Evolutionary conservation across 2,797 vertebrate genomes (phyloP).

Genomic region (Sphaeramia orbicularis): DNA sequence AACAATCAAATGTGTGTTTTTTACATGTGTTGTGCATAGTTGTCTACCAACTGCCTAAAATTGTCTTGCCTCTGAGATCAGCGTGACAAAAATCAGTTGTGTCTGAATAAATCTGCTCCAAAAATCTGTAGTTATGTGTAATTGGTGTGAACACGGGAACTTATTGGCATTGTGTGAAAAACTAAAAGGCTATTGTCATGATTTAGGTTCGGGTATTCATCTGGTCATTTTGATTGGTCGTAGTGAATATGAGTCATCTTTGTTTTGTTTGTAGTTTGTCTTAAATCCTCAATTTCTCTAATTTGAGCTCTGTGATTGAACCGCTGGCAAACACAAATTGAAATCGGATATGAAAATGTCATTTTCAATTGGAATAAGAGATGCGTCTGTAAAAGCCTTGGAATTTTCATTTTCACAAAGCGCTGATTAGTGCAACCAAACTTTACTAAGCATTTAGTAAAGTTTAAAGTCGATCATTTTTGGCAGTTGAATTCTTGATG

Average conservation of each 20-base stretch:
- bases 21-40: constrained; percentile 66
- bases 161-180: constrained; percentile 50
- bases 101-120: constrained; percentile 17
- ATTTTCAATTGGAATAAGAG: constrained; percentile 64
- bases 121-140: constrained; percentile 32
- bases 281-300: constrained; percentile 7
- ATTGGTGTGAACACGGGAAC: constrained; percentile 33
- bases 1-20: constrained; percentile 53
- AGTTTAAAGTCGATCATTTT: constrained; percentile 81
- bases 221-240: constrained; percentile 24
- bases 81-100: constrained; percentile 58
- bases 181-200: constrained; percentile 1
- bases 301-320: constrained; percentile 31
- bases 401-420: constrained; percentile 61
- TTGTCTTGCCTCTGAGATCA: constrained; percentile 76
- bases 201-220: constrained; percentile 34
- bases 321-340: constrained; percentile 8
- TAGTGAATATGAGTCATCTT: constrained; percentile 30
- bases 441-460: constrained; percentile 84
- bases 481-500: constrained; percentile 82
- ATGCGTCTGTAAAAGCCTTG: constrained; percentile 43
- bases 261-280: constrained; percentile 17
- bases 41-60: constrained; percentile 85
- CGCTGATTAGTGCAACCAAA: constrained; percentile 78
- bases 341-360: constrained; percentile 21